Evolutionary conservation across 1,140 invertebrate genomes (phyloP).

Genomic region (Araneus ventricosus): DNA sequence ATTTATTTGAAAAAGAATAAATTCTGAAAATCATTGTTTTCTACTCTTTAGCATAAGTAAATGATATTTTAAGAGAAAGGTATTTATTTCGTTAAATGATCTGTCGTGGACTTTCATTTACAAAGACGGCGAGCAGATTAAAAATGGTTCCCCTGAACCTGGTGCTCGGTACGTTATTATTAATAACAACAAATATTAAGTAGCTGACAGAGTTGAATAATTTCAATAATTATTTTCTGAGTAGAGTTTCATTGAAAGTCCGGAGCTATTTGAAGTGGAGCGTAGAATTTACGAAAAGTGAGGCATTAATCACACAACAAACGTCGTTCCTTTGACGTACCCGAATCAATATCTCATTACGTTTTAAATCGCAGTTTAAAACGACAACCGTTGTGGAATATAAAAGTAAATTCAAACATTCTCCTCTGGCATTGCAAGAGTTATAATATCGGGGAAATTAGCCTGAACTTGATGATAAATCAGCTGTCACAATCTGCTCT

Average conservation of each 20-base stretch:
- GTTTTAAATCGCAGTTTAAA: constrained; percentile 62
- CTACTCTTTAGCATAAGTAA: neutral
- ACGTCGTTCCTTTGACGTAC: constrained; percentile 23
- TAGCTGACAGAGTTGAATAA: constrained; percentile 63
- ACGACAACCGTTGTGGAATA: constrained; percentile 22
- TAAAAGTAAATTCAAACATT: constrained; percentile 52
- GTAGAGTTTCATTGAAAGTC: constrained; percentile 50
- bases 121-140: neutral
- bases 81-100: neutral
- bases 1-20: no score
- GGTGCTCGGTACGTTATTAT: neutral
- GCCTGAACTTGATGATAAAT: constrained; percentile 45
- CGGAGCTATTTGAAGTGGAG: neutral
- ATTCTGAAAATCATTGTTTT: no score
- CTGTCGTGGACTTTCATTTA: neutral
- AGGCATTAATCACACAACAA: constrained; percentile 26
- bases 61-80: neutral
- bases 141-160: neutral
- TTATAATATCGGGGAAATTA: constrained; percentile 52
- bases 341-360: constrained; percentile 59
- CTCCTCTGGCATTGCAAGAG: neutral
- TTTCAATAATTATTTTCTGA: constrained; percentile 58
- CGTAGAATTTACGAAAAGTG: constrained; percentile 13
- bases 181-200: constrained; percentile 56
- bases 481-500: constrained; percentile 57